Evolutionary conservation across 2,888 invertebrate species (phyloP).

Genomic region (Ichneumoninae sp.): DNA sequence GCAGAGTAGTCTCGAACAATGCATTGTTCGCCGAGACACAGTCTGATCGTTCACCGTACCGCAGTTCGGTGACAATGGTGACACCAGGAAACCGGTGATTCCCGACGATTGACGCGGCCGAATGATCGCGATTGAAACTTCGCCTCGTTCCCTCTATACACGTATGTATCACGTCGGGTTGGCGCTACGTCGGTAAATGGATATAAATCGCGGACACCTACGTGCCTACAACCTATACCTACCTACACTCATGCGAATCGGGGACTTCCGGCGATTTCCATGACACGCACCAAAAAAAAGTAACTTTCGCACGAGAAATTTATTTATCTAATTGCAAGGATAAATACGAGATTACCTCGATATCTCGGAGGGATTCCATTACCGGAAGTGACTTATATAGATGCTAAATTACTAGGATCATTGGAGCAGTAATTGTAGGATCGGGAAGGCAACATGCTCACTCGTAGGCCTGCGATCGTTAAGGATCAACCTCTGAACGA

Average conservation of each 20-base stretch:
- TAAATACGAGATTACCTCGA: background rate
- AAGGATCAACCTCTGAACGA: background rate
- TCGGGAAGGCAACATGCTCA: background rate
- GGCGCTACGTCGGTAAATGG: constrained; percentile 38
- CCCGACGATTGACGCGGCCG: constrained; percentile 72
- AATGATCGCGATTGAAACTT: constrained; percentile 75
- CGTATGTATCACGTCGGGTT: constrained; percentile 2
- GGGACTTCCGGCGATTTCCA: constrained; percentile 35
- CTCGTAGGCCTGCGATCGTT: background rate
- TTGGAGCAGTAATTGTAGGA: background rate
- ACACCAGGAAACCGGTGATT: constrained; percentile 72
- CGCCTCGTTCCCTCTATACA: constrained; percentile 49
- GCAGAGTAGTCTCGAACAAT: constrained; percentile 45
- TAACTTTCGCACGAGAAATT: constrained; percentile 17
- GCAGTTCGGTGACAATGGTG: constrained; percentile 56
- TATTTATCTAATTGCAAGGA: background rate
- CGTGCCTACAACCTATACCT: constrained; percentile 20
- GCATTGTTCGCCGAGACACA: constrained; percentile 31
- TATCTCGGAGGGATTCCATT: background rate
- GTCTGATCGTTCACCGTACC: background rate
- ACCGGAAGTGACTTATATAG: background rate
- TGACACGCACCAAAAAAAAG: background rate
- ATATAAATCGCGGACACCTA: constrained; percentile 42
- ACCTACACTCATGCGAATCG: constrained; percentile 24
- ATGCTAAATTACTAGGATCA: background rate